A percentile compares a stretch with the other conserved stretches of the same genome.
Conservation (phyloP, 2,113 vertebrate species). For the Lutjanus erythropterus region DNA sequence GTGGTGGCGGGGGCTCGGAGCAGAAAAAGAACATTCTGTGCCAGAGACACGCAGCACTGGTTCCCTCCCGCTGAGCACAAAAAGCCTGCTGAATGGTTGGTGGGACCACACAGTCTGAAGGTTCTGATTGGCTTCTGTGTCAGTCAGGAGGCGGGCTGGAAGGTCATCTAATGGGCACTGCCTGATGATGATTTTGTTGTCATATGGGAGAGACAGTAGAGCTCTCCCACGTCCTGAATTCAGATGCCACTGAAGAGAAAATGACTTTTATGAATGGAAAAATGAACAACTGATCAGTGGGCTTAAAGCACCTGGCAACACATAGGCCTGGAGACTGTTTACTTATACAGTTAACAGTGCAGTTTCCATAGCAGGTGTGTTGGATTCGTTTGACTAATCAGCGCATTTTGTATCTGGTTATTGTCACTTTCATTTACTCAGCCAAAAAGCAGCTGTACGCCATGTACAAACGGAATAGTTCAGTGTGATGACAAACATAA, state of each 20-base stretch:
- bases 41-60: constrained; percentile 87
- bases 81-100: constrained; percentile 51
- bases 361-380: constrained; percentile 25
- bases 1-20: constrained; percentile 33
- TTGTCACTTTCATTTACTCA: background rate
- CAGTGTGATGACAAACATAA: background rate
- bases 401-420: background rate
- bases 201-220: background rate
- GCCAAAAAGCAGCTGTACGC: too few species aligned
- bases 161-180: constrained; percentile 54
- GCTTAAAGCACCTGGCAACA: background rate
- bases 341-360: background rate
- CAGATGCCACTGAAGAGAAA: background rate
- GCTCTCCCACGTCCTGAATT: background rate
- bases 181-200: constrained; percentile 18
- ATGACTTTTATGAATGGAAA: constrained; percentile 8
- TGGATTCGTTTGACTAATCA: background rate
- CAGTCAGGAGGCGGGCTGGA: constrained; percentile 27
- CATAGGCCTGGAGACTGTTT: background rate
- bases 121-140: constrained; percentile 59
- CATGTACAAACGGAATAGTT: background rate
- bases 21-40: constrained; percentile 82
- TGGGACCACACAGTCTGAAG: constrained; percentile 58
- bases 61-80: constrained; percentile 80
- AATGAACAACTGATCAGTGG: background rate